A percentile compares a stretch with the other conserved stretches of the same genome.
Evolutionary conservation across 2,797 vertebrate species (phyloP).

Genomic region (Serranus cabrilla): DNA sequence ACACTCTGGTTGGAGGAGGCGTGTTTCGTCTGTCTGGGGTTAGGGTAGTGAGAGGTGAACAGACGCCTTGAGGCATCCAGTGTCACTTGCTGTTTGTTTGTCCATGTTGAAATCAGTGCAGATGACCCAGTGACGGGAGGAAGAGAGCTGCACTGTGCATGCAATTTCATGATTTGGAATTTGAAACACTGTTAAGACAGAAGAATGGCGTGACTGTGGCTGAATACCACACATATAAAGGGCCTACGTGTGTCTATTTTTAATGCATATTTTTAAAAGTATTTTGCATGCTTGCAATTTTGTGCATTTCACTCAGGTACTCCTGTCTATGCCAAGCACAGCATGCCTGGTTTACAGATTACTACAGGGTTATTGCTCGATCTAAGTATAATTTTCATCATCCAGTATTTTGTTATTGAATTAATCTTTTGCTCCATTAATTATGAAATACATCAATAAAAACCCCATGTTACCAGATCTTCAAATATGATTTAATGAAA

Average conservation of each 20-base stretch:
- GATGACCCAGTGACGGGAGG: conserved; percentile 16
- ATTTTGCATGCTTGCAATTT: conserved; percentile 2
- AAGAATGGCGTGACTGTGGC: neutral
- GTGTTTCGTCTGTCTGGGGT: conserved; percentile 68
- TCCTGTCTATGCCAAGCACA: neutral
- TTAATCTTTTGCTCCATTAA: neutral
- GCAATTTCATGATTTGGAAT: conserved; percentile 35
- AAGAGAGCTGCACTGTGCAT: conserved; percentile 23
- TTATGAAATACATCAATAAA: neutral
- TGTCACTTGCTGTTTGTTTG: conserved; percentile 70
- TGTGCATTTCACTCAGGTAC: neutral
- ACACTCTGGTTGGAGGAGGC: conserved; percentile 50
- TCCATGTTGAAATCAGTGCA: conserved; percentile 51
- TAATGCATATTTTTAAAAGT: neutral
- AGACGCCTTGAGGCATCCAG: conserved; percentile 57
- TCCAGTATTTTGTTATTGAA: neutral
- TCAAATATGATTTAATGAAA: neutral
- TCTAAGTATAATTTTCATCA: neutral
- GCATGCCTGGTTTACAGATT: neutral
- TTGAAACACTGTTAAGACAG: neutral
- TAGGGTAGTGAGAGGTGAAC: conserved; percentile 70
- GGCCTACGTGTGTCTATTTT: neutral
- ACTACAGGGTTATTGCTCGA: neutral
- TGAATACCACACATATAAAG: conserved; percentile 1
- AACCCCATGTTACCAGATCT: neutral